Evolutionary conservation across 2,888 invertebrate genomes (phyloP), one percentile per base, ranked within the genome.

Genomic region (Rhopalosiphum nymphaeae): DNA sequence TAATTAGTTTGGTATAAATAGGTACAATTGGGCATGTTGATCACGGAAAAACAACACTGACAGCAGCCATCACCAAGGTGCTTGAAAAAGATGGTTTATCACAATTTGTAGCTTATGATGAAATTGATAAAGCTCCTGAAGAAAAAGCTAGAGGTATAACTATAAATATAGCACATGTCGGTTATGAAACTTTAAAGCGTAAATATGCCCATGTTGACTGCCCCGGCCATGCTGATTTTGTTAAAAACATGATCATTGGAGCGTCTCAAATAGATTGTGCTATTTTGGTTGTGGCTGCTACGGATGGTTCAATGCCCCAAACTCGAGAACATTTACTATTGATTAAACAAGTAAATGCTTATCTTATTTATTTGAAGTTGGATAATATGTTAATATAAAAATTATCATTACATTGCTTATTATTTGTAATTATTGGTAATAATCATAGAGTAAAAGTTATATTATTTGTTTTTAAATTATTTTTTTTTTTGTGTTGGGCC

Each of bases 241-340:
- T 95, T 9, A 95, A 95, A 61, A 95, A 95, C 56, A 95, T 95
- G 95, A 95, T 95, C 4, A 49, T 94, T 26, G 95, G 95, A 44
- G 98, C 99, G 90, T 98, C 99, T 0, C 99, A 99, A 96, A 99
- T 99, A 99, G 99, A 99, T 96, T 99, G 99, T 67, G 99, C 99
- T 46, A 99, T 99, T 95, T 96, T 99, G 84, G 99, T 99, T 0
- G 99, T 99, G 0, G 99, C 99, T 0, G 99, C 99, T 2, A 99
- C 99, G 11, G 99, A 99, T 95, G 99, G 99, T 95, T 98, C 98
- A n/a, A 99, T 99, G 99, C 99, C 99, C 0, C 99, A 99, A 96
- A 99, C 99, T 0, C 97, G 98, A 93, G 99, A 99, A 96, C 99
- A 99, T 96, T 97, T 99, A 95, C 96, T 99, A 44, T 97, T 99